Base-by-base conservation (phyloP, 2,113 vertebrate genomes). In the Labeo rohita region DNA sequence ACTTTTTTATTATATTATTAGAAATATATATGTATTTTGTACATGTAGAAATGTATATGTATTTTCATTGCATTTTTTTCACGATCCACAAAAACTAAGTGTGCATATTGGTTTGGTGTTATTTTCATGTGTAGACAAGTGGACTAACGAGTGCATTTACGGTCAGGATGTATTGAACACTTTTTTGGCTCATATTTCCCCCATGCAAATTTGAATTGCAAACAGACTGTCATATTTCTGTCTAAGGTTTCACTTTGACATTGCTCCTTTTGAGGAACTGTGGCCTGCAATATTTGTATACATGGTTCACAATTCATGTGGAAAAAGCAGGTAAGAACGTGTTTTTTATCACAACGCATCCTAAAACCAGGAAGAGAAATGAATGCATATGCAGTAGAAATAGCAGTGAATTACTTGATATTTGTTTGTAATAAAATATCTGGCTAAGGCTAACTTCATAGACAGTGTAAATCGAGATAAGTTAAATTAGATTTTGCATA, bases 261-360 rank as follows among this genome's bases (percentile, higher is more conserved):
- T 99, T 45, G 96, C 93, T 88, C 97, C 98, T 0, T 98, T 96
- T 88, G 98, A 99, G 90, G 97, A 97, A 88, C 95, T 98, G 90
- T 99, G 98, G 98, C 97, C 98, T 86, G 97, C 97, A n/a, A 96
- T 99, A 90, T 99, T 98, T 90, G 96, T 99, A 88, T 96, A 98
- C 89, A 99, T 99, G 98, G 89, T 99, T 91, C 98, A 99, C 88
- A 97, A 90, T 88, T 97, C 96, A 90, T 99, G 98, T 94, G 98
- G 98, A 83, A 94, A 96, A 90, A 95, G 91, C 93, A 98, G 98
- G 98, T 99, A 95, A 72, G 56, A 70, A 36, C 18, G 13, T 39
- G 34, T 68, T 13, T 68, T 68, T 21, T 43, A 9, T 70, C 36
- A 21, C 54, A 56, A 56, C 6, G 6, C 18, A 56, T 56, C 54